Evolutionary conservation across 92 coral and sea anemone species (phyloP), one percentile per base, ranked within the genome.

Genomic region (Zoanthus gigantus): DNA sequence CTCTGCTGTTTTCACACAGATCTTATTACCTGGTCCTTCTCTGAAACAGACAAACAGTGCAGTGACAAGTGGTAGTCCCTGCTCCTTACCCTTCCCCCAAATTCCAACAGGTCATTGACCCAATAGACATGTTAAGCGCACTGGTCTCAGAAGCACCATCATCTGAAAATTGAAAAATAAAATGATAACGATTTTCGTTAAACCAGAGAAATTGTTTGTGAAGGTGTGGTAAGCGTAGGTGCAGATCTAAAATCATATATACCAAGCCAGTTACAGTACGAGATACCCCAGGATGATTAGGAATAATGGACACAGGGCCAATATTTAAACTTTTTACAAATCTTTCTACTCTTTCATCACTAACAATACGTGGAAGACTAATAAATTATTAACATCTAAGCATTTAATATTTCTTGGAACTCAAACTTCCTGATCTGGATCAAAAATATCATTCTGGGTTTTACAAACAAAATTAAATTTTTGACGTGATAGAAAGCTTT

Each of bases 1-100:
- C 85, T 84, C 60, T 88, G 92, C 78, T 93, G 92, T 46, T 66
- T 86, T 92, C 94, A 91, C 94, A 91, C 67, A 92, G 91, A 85
- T 31, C 77, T 84, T 91, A 93, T 82, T 23, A 91, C 78, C 44
- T 69, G 76, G 50, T 89, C 90, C 75, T 93, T 93, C 68, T 93
- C 92, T 32, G 83, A 66, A 31, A 93, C 85, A 84, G 93, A 89
- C 31, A 92, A 50, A 77, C 90, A 86, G 45, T 92, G 92, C 10
- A 89, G 90, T 50, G 89, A 46, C 71, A 85, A 92, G 28, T 92
- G 94, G 17, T 66, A 86, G n/a, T 86, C 94, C 29, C 92, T 60
- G 65, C 94, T 92, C 34, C 92, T 61, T 9, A 92, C 92, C 89
- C 65, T 79, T 0, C 79, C 83, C 66, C 90, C 89, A 92, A 92